These are phyloP conservation scores for Hestina assimilis DNA, from an alignment of 1,140 invertebrate genomes.

Conservation along the genomic window DNA sequence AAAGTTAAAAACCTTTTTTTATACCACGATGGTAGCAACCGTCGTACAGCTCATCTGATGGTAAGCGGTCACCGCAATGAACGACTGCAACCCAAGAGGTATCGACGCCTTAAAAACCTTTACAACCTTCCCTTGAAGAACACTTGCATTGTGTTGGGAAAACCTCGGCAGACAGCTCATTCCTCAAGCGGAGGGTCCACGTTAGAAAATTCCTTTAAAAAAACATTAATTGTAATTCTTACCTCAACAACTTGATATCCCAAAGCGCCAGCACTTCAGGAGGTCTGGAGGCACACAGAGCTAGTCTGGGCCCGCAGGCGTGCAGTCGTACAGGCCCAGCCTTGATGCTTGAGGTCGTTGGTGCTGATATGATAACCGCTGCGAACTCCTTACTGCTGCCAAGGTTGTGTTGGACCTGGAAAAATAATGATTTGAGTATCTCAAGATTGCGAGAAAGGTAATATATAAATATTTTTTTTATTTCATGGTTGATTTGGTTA, in stretches of 20 bases:
- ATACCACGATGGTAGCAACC: too few relatives aligned
- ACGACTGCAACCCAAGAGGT: too few relatives aligned
- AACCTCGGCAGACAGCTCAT: too few relatives aligned
- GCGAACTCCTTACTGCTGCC: conserved; percentile 70
- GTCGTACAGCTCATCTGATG: too few relatives aligned
- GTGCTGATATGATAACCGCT: conserved; percentile 60
- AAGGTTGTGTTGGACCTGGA: conserved; percentile 69
- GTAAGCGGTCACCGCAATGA: too few relatives aligned
- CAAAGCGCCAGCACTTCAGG: conserved; percentile 65
- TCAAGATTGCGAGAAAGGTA: too few relatives aligned
- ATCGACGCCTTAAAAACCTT: too few relatives aligned
- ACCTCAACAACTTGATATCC: conserved; percentile 70
- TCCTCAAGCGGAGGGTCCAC: background rate
- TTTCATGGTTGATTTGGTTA: too few relatives aligned
- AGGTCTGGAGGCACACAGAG: conserved; percentile 53
- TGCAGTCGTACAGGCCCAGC: conserved; percentile 61
- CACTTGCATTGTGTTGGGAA: too few relatives aligned
- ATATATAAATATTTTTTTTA: too few relatives aligned
- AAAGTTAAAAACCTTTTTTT: too few relatives aligned
- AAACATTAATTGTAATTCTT: conserved; percentile 3
- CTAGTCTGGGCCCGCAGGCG: conserved; percentile 59
- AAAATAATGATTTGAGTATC: background rate
- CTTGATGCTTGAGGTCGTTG: conserved; percentile 38
- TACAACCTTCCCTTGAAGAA: too few relatives aligned
- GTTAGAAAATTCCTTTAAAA: background rate